These are phyloP conservation scores for Morelia viridis DNA, from an alignment of 2,797 vertebrate species.

Conservation along the genomic window DNA sequence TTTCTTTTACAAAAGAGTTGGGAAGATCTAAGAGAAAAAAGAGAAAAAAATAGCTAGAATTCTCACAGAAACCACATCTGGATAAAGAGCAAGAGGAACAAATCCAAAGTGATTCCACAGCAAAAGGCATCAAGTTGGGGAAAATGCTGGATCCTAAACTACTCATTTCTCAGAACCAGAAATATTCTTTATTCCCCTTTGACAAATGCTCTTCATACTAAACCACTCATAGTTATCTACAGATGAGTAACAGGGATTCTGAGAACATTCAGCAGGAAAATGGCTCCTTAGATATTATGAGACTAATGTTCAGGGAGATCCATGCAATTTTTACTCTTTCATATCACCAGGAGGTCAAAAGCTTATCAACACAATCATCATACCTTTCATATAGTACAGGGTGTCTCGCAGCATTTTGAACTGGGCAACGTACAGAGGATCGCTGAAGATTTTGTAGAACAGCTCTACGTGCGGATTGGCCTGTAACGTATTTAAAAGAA, in stretches of 20 bases:
- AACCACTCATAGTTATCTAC: not conserved
- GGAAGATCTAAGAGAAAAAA: constrained; percentile 83
- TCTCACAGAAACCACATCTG: not conserved
- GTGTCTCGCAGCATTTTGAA: constrained; percentile 98
- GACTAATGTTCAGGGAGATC: not conserved
- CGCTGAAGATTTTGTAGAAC: constrained; percentile 91
- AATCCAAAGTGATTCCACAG: not conserved
- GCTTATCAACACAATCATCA: not conserved
- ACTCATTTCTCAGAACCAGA: not conserved
- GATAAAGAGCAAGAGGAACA: not conserved
- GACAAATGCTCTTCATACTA: not conserved
- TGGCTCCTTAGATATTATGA: not conserved
- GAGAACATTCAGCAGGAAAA: not conserved
- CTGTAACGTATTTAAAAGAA: constrained; percentile 70
- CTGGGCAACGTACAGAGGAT: constrained; percentile 90
- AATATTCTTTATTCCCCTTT: not conserved
- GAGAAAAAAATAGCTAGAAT: not conserved
- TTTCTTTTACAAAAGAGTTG: constrained; percentile 90
- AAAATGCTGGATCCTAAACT: not conserved
- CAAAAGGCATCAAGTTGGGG: not conserved
- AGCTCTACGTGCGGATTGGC: constrained; percentile 76
- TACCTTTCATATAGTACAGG: constrained; percentile 93
- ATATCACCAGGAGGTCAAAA: not conserved
- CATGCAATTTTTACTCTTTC: not conserved
- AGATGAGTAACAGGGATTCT: not conserved